A percentile compares a stretch with the other conserved stretches of the same genome.
These are phyloP conservation scores for Epicauta chinensis DNA, from an alignment of 1,140 invertebrate genomes.

Conservation along the genomic window DNA sequence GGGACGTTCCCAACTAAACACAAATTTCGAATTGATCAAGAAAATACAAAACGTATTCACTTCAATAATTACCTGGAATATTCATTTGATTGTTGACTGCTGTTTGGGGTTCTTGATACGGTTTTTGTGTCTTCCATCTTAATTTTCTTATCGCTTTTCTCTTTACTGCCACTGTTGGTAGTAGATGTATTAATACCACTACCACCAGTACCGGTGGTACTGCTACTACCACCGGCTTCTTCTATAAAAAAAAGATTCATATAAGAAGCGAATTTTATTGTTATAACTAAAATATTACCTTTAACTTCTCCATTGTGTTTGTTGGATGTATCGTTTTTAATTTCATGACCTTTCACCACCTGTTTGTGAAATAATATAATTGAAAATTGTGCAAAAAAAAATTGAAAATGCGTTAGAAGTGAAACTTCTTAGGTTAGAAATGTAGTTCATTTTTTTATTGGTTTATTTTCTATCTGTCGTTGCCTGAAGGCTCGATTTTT, in stretches of 20 bases:
- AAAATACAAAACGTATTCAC: no score
- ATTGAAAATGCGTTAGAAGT: no score
- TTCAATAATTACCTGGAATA: conserved; percentile 6
- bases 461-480: no score
- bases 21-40: background rate
- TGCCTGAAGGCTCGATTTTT: no score
- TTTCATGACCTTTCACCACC: conserved; percentile 25
- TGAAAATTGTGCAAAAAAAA: no score
- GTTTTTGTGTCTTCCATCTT: conserved; percentile 13
- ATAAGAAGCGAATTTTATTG: no score
- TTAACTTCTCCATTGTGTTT: conserved; percentile 35
- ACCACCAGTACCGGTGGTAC: no score
- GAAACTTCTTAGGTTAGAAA: no score
- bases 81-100: conserved; percentile 4
- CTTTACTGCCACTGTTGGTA: conserved; percentile 1
- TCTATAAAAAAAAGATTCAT: conserved; percentile 16
- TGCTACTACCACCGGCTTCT: background rate
- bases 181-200: no score
- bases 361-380: no score
- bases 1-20: conserved; percentile 20
- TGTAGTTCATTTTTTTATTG: no score
- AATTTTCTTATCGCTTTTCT: conserved; percentile 16
- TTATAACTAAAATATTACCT: no score
- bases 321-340: conserved; percentile 23
- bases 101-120: conserved; percentile 3